phyloP scores from a whole-genome alignment of 2,888 invertebrate genomes.

The Autographa pulchrina region DNA sequence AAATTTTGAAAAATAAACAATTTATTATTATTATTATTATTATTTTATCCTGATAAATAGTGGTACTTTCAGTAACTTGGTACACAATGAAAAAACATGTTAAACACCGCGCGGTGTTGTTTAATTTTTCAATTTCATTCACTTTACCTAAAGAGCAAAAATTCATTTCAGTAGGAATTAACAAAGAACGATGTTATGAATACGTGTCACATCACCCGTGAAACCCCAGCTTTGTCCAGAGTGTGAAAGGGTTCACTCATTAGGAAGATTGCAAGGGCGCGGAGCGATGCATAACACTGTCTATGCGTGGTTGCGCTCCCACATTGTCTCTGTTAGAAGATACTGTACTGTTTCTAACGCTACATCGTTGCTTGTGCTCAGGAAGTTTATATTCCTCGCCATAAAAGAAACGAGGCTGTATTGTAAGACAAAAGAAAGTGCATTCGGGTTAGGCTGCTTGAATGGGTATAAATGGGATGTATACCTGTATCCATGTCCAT shows the following conservation, averaged over 20 bases:
- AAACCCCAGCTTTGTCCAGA: conserved; percentile 85
- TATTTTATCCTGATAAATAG: too few species aligned
- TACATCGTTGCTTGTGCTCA: conserved; percentile 71
- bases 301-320: conserved; percentile 72
- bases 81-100: not conserved
- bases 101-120: not conserved
- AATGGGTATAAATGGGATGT: conserved; percentile 72
- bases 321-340: conserved; percentile 77
- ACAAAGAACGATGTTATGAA: conserved; percentile 82
- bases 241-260: conserved; percentile 89
- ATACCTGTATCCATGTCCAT: conserved; percentile 66
- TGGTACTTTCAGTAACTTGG: not conserved
- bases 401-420: conserved; percentile 77
- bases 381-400: conserved; percentile 79
- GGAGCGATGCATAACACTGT: conserved; percentile 79
- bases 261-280: conserved; percentile 89
- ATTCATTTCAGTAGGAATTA: conserved; percentile 74
- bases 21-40: too few species aligned
- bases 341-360: conserved; percentile 76
- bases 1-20: too few species aligned
- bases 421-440: conserved; percentile 75
- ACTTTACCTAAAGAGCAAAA: conserved; percentile 61
- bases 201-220: conserved; percentile 86
- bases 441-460: conserved; percentile 78
- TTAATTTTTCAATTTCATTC: conserved; percentile 46